Evolutionary conservation across 2,797 vertebrate genomes (phyloP), one percentile per base, ranked within the genome.

Genomic region (Xenentodon cancila): DNA sequence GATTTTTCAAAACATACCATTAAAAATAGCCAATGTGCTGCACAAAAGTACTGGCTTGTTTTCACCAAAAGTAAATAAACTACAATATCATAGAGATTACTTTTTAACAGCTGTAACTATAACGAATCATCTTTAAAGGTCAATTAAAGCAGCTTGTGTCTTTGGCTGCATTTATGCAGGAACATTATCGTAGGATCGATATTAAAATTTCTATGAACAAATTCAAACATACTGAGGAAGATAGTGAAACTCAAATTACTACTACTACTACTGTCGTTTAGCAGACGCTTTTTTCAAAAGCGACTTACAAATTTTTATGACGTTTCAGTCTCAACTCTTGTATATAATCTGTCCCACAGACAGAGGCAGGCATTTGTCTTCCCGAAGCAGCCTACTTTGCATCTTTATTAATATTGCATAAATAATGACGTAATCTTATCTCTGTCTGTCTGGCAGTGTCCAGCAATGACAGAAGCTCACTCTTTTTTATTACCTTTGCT

Each of bases 371-470:
- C 32, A 9, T 32, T 45, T 46, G 18, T 20, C n/a, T 20, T 18
- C 17, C 18, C 18, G 9, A 46, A 46, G 44, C 15, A 30, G 47
- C 12, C 25, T 51, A 52, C 6, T 1, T 40, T 27, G 9, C 16
- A 54, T 73, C 19, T 57, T 43, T 55, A 42, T 53, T 62, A 22
- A 40, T 25, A 25, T 3, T 25, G 25, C 13, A 12, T 27, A 47
- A 43, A 11, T 19, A 46, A 56, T 20, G 51, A 53, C 63, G 19
- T 32, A 18, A 68, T 61, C 30, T 62, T 32, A 48, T 17, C 40
- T 67, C 40, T 67, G 20, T 75, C 40, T 42, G 51, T 58, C 57
- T 70, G 53, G 54, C 57, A 32, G 42, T n/a, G 50, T 61, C 42
- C 57, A 42, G 21, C 15, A 53, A 60, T 3, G 8, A 48, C 59